phyloP scores from a whole-genome alignment of 2,113 vertebrate genomes.

The Ornithorhynchus anatinus region DNA sequence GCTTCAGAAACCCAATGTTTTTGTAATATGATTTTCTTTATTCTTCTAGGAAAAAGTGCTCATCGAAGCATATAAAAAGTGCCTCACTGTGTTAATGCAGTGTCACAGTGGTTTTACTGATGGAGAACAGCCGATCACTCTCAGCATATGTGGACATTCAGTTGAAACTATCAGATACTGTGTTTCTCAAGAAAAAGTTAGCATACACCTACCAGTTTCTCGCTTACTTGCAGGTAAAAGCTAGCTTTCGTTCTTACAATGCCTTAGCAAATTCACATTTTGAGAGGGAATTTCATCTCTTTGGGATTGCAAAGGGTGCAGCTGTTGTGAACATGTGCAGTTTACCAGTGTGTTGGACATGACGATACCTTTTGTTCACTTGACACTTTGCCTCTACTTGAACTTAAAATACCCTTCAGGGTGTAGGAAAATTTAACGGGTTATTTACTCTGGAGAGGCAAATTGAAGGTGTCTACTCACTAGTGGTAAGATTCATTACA shows the following conservation, averaged over 20 bases:
- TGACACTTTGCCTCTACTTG: too few relatives aligned
- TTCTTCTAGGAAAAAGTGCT: slow-evolving; percentile 87
- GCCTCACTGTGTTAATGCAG: slow-evolving; percentile 84
- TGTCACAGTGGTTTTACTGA: slow-evolving; percentile 91
- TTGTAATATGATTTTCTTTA: slow-evolving; percentile 9
- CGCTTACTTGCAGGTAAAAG: slow-evolving; percentile 92
- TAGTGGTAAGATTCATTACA: too few relatives aligned
- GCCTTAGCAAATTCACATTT: neutral
- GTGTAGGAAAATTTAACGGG: too few relatives aligned
- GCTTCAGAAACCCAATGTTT: neutral
- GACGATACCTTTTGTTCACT: too few relatives aligned
- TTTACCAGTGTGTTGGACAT: too few relatives aligned
- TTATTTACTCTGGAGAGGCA: too few relatives aligned
- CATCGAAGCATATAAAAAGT: slow-evolving; percentile 94
- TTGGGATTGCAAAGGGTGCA: too few relatives aligned
- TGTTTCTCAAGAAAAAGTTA: slow-evolving; percentile 96
- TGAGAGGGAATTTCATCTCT: too few relatives aligned
- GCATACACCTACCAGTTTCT: slow-evolving; percentile 95
- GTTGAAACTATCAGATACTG: slow-evolving; percentile 96
- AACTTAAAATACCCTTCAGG: too few relatives aligned
- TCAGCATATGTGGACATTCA: slow-evolving; percentile 89
- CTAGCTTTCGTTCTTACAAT: neutral
- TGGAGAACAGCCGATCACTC: slow-evolving; percentile 90
- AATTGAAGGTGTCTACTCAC: too few relatives aligned
- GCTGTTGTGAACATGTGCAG: too few relatives aligned